Base-by-base conservation (phyloP, 1,140 invertebrate genomes). In the Drosophila sturtevanti region DNA sequence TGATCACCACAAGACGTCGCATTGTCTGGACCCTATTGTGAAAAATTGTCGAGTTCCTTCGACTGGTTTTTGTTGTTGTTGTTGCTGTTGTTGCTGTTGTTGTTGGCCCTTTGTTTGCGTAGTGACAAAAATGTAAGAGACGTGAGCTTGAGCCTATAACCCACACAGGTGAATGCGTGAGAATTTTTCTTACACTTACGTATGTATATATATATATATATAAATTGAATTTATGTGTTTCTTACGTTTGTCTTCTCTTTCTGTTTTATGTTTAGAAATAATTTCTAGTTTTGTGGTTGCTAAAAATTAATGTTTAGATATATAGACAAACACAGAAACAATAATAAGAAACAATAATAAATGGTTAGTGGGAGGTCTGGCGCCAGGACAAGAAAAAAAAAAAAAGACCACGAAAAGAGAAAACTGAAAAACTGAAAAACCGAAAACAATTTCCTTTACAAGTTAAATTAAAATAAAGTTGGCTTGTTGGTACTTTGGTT, bases 91-190 rank as follows among this genome's bases (percentile, higher is more conserved):
- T n/a, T n/a, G n/a, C n/a, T n/a, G n/a, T n/a, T n/a, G n/a, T n/a
- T n/a, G n/a, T n/a, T 68, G 68, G 55, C 68, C 68, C 68, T 66
- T 51, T 67, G 67, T 63, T 64, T 86, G 87, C n/a, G 75, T 77
- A 70, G 41, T 48, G 41, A 48, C 54, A 41, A 16, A 34, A 12
- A 59, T 24, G n/a, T 16, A 34, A 24, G 16, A 41, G 71, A 87
- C 79, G 71, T 79, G 72, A 72, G 79, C 72, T 71, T 56, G 27
- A 56, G 54, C 54, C 54, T 54, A 22, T 74, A 78, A 68, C 75
- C 68, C 82, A 79, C 79, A 87, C 84, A 87, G 79, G 84, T 87
- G 82, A 64, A 81, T 81, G 84, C 84, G 82, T 87, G 84, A 89
- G 84, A 89, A 87, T 72, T 82, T 87, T 70, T 56, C 51, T 7